Evolutionary conservation across 2,113 vertebrate genomes (phyloP), one percentile per base, ranked within the genome.

Genomic region (Chaetura pelagica): DNA sequence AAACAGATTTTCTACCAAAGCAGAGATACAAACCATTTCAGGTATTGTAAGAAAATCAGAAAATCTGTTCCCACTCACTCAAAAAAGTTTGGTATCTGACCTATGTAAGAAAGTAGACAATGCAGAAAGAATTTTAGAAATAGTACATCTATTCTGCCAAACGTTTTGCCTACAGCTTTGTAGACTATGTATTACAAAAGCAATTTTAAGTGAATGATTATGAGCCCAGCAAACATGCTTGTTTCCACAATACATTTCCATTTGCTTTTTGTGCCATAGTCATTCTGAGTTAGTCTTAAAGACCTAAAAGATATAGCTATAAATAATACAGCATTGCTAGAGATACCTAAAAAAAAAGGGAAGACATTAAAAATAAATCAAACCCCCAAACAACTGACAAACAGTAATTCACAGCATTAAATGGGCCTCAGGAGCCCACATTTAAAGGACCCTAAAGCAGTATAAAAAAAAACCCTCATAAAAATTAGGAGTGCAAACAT

Each of bases 331-430:
- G 94, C 57, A 94, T 93, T 97, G 76, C 96, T 97, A 97, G 88
- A 96, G 82, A 95, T 91, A 92, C 75, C 94, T 97, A 98, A 97
- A 94, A 96, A n/a, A 97, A 97, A 57, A 29, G 92, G 97, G 69
- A 97, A 96, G 96, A 96, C 93, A 96, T 96, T 93, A 96, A 95
- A 95, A 96, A 93, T 62, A 96, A 94, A 92, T 72, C 55, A 75
- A 80, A 95, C 59, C 4, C 17, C 52, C 17, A 82, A 92, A 97
- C 79, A 95, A 97, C 86, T 96, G 94, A 97, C 95, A 94, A 97
- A 97, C 89, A 97, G 94, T 97, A 97, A 98, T 98, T 98, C 98
- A 98, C 98, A 98, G 98, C 97, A 97, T 98, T 98, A 98, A 98
- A 95, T 94, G 94, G 97, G 97, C 97, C 64, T 84, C 80, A 89